Evolutionary conservation across 2,888 invertebrate species (phyloP).

Genomic region (Pristionchus arcanus): DNA sequence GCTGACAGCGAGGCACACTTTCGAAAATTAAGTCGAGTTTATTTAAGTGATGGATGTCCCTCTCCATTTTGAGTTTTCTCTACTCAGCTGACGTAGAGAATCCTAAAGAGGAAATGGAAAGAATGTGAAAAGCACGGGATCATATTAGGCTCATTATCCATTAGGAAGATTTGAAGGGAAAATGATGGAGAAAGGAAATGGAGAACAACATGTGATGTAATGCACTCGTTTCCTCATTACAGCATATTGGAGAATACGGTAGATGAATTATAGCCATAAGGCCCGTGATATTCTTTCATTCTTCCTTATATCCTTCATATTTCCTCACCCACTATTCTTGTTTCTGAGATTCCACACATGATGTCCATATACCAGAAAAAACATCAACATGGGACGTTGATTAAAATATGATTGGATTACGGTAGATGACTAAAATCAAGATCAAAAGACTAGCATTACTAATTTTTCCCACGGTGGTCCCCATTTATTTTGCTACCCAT

Average conservation of each 20-base stretch:
- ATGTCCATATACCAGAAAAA: too few species aligned
- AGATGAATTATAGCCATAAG: neutral
- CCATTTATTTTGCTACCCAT: too few species aligned
- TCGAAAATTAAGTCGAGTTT: neutral
- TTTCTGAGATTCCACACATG: too few species aligned
- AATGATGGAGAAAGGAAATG: neutral
- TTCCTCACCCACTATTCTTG: too few species aligned
- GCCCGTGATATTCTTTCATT: neutral
- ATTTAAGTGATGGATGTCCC: neutral
- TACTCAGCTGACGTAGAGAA: neutral
- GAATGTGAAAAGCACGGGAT: neutral
- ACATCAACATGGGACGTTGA: too few species aligned
- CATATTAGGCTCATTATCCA: constrained; percentile 62
- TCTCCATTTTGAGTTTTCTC: neutral
- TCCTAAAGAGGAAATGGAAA: constrained; percentile 14
- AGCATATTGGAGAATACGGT: neutral
- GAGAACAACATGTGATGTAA: neutral
- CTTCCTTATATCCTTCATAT: too few species aligned
- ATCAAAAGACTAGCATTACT: too few species aligned
- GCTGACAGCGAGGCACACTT: neutral
- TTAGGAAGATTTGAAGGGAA: neutral
- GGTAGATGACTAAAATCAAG: too few species aligned
- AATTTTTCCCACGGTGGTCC: too few species aligned
- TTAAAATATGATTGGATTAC: too few species aligned
- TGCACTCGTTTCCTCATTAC: neutral